Percentiles rank a stretch among this genome's conserved stretches.
phyloP scores from a whole-genome alignment of 2,888 invertebrate genomes.

The Diarsia rubi region DNA sequence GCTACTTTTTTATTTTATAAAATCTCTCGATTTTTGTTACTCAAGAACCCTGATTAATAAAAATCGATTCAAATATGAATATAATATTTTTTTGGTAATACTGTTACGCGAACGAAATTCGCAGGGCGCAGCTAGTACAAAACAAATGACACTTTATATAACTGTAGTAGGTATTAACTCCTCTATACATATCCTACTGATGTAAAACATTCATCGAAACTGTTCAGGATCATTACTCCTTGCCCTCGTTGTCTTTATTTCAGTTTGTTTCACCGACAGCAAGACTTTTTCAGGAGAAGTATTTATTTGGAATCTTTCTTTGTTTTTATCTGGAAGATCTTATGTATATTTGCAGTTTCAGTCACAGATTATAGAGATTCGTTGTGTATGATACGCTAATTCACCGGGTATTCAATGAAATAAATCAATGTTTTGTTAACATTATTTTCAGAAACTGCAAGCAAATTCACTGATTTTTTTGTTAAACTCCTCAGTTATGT shows the following conservation, averaged over 20 bases:
- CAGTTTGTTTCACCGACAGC: conserved; percentile 78
- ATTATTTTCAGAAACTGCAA: not conserved
- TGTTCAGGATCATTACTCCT: conserved; percentile 88
- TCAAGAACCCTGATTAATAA: no score
- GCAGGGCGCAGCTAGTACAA: no score
- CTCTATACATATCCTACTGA: conserved; percentile 73
- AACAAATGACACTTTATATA: no score
- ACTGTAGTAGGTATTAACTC: not conserved
- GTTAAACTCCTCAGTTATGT: no score
- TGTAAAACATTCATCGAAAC: conserved; percentile 86
- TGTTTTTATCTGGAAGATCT: conserved; percentile 36
- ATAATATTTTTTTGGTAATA: no score
- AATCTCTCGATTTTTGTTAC: no score
- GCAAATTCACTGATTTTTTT: no score
- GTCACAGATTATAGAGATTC: not conserved
- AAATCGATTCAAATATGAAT: no score
- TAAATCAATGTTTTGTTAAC: not conserved
- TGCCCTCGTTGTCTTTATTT: conserved; percentile 86
- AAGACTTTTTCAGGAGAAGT: conserved; percentile 66
- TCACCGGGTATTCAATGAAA: not conserved
- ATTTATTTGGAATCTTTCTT: conserved; percentile 49
- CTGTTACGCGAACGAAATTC: no score
- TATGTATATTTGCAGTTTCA: not conserved
- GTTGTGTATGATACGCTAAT: not conserved
- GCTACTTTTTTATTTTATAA: no score